Evolutionary conservation across 2,797 vertebrate species (phyloP).

Genomic region (Leontopithecus rosalia): DNA sequence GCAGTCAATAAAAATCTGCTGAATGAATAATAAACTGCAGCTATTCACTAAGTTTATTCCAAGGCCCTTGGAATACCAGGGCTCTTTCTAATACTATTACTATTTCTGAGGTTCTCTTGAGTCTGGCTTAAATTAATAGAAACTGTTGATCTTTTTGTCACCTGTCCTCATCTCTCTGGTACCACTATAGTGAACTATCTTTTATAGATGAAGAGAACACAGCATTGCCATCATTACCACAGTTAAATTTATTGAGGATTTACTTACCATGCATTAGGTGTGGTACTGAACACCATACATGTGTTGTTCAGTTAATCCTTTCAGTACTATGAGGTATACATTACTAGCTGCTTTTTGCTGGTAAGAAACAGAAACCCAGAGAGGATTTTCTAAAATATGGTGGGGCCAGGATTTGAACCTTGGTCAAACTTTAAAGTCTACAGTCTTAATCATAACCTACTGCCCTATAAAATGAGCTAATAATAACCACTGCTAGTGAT

Average conservation of each 20-base stretch:
- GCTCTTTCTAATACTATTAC: background rate
- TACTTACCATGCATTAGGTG: background rate
- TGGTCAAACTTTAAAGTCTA: background rate
- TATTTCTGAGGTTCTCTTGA: background rate
- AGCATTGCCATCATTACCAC: background rate
- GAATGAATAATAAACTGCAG: background rate
- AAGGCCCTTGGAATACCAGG: background rate
- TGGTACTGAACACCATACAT: background rate
- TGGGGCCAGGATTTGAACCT: background rate
- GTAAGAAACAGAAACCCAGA: constrained; percentile 11
- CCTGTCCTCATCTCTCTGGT: background rate
- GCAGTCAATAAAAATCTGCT: background rate
- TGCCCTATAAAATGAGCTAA: background rate
- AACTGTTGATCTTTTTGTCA: background rate
- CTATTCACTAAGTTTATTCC: background rate
- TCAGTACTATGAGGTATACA: background rate
- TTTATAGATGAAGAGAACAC: background rate
- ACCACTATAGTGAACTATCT: background rate
- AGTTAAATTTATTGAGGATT: background rate
- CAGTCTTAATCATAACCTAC: constrained; percentile 14
- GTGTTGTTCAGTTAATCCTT: background rate
- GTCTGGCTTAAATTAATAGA: background rate
- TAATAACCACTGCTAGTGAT: background rate
- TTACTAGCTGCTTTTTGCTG: background rate
- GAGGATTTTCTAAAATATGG: background rate